phyloP scores from a whole-genome alignment of 1,140 invertebrate species.

The Ips typographus region DNA sequence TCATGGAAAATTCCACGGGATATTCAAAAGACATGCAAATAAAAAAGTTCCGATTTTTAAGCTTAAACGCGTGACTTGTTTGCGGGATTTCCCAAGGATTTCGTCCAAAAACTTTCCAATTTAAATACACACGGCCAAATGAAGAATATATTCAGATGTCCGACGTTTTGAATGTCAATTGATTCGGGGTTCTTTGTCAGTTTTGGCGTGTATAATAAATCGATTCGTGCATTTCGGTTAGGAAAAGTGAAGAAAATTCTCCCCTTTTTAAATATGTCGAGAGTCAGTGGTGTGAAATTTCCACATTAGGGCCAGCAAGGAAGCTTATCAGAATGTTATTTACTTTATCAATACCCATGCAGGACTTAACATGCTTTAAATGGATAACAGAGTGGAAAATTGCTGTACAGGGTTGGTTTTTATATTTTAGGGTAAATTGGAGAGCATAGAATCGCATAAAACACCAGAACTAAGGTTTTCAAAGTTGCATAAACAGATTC shows the following conservation, averaged over 20 bases:
- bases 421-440: no score
- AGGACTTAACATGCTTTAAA: slow-evolving; percentile 47
- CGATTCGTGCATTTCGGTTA: not conserved
- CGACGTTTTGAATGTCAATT: slow-evolving; percentile 8
- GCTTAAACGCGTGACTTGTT: no score
- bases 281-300: slow-evolving; percentile 52
- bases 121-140: not conserved
- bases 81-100: no score
- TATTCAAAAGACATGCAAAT: no score
- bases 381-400: slow-evolving; percentile 44
- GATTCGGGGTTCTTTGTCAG: not conserved
- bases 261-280: slow-evolving; percentile 43
- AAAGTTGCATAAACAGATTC: no score
- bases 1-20: no score
- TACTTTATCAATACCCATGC: slow-evolving; percentile 49
- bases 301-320: slow-evolving; percentile 37
- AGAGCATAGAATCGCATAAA: no score
- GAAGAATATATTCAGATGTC: slow-evolving; percentile 12
- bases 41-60: no score
- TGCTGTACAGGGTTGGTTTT: slow-evolving; percentile 36
- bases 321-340: slow-evolving; percentile 45
- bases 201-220: not conserved
- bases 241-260: slow-evolving; percentile 4
- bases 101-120: not conserved
- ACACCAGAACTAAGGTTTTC: no score